Conservation (phyloP, 1,140 invertebrate species). For the Myzus persicae region DNA sequence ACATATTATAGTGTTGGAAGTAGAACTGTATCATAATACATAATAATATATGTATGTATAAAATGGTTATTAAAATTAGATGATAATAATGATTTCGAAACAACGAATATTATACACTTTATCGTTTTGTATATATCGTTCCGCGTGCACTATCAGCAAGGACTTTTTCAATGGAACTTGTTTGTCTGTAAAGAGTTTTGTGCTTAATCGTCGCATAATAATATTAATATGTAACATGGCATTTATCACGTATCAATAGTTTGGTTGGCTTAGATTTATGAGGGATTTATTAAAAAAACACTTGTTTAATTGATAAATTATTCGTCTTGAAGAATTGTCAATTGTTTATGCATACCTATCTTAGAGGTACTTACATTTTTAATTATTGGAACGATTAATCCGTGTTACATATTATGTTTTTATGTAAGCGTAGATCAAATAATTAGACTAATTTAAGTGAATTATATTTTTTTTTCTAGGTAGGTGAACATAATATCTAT, state of each 20-base stretch:
- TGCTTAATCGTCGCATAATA: background rate
- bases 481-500: background rate
- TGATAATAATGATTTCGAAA: background rate
- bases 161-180: conserved; percentile 30
- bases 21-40: background rate
- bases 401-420: conserved; percentile 18
- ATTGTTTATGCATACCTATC: background rate
- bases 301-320: background rate
- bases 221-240: background rate
- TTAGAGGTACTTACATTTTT: background rate
- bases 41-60: background rate
- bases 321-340: background rate
- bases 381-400: background rate
- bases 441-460: conserved; percentile 1
- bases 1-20: background rate
- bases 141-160: background rate
- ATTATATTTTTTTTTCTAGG: background rate
- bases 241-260: conserved; percentile 40
- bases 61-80: background rate
- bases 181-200: conserved; percentile 24
- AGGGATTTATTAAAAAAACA: conserved; percentile 6
- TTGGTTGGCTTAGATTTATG: background rate
- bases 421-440: background rate
- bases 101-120: conserved; percentile 14
- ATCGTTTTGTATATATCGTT: background rate